phyloP scores from a whole-genome alignment of 2,113 vertebrate genomes.

The Cygnus buccinator region DNA sequence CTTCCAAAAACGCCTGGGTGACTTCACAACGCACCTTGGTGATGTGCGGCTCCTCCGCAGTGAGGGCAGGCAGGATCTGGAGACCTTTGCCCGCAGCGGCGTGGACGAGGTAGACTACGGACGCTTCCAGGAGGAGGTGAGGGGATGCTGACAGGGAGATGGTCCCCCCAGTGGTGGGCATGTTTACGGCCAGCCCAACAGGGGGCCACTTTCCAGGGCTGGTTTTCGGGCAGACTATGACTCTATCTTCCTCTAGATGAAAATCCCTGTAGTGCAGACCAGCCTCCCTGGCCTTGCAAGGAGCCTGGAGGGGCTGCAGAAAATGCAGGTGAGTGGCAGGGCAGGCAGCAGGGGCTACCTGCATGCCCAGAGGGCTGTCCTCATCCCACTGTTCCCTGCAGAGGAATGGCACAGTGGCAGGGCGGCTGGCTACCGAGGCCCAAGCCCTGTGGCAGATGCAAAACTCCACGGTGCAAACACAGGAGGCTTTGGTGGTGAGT shows the following conservation, averaged over 20 bases:
- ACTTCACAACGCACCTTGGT: slow-evolving; percentile 18
- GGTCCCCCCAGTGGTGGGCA: rapidly evolving
- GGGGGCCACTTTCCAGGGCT: rapidly evolving
- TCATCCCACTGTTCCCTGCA: not conserved
- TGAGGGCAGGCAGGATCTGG: slow-evolving; percentile 65
- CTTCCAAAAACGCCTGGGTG: slow-evolving; percentile 48
- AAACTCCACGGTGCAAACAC: slow-evolving; percentile 33
- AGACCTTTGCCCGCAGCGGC: slow-evolving; percentile 63
- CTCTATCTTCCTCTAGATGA: slow-evolving; percentile 40
- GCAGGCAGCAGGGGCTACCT: rapidly evolving
- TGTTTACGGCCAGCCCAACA: rapidly evolving
- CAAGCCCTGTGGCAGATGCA: slow-evolving; percentile 45
- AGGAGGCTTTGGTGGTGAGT: slow-evolving; percentile 76
- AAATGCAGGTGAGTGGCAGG: slow-evolving; percentile 52
- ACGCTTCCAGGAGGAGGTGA: slow-evolving; percentile 72
- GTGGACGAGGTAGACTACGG: slow-evolving; percentile 51
- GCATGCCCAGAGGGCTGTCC: rapidly evolving
- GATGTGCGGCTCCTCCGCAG: slow-evolving; percentile 61
- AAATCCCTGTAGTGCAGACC: slow-evolving; percentile 61
- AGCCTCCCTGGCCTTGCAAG: slow-evolving; percentile 23
- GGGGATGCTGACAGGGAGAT: rapidly evolving
- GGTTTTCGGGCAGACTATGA: rapidly evolving
- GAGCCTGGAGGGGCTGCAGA: slow-evolving; percentile 61
- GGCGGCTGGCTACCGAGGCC: slow-evolving; percentile 29
- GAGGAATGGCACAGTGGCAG: slow-evolving; percentile 36